Evolutionary conservation across 1,140 invertebrate genomes (phyloP).

Genomic region (Penaeus vannamei): DNA sequence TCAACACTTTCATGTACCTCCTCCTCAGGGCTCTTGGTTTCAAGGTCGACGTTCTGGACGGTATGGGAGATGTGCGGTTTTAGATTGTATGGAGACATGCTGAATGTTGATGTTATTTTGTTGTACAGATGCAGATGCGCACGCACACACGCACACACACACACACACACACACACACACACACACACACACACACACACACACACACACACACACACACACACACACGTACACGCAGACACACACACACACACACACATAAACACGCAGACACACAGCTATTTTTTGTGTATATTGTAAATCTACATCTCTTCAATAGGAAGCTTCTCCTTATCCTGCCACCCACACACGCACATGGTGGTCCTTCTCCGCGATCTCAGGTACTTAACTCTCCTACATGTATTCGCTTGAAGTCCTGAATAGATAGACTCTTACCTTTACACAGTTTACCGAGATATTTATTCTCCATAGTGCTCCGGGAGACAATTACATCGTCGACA

Average conservation of each 20-base stretch:
- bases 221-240: too few species aligned
- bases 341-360: background rate
- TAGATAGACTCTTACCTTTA: background rate
- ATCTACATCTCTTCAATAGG: background rate
- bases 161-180: too few species aligned
- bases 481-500: slow-evolving; percentile 18
- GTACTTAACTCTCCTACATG: background rate
- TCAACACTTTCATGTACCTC: slow-evolving; percentile 38
- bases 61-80: background rate
- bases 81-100: background rate
- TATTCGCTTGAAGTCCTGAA: background rate
- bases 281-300: too few species aligned
- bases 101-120: background rate
- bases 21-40: background rate
- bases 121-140: too few species aligned
- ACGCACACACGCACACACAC: too few species aligned
- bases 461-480: background rate
- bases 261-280: too few species aligned
- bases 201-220: too few species aligned
- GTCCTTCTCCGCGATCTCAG: slow-evolving; percentile 12
- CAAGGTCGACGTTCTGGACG: slow-evolving; percentile 5
- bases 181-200: too few species aligned
- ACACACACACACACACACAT: too few species aligned
- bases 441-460: background rate
- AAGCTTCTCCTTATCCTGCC: background rate